Conservation (phyloP, 1,140 invertebrate species). For the Drosophila kurseongensis region DNA sequence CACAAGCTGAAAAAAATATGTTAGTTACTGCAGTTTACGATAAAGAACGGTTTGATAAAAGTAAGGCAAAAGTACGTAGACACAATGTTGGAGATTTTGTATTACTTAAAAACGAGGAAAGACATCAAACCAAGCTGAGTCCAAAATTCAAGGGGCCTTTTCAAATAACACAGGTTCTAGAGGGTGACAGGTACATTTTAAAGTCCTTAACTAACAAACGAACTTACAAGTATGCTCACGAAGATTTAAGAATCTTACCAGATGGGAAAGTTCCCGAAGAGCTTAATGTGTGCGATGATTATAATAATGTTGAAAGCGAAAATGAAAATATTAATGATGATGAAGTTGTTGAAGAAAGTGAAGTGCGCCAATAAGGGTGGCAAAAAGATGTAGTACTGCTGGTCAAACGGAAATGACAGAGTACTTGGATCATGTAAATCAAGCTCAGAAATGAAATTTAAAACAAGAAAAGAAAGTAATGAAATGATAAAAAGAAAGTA, state of each 20-base stretch:
- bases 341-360: not conserved
- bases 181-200: conserved; percentile 4
- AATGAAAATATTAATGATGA: not conserved
- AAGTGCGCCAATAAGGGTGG: conserved; percentile 1
- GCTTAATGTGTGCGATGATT: conserved; percentile 17
- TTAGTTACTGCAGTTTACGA: too few species aligned
- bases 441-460: too few species aligned
- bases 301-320: conserved; percentile 7
- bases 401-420: not conserved
- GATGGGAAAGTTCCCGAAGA: not conserved
- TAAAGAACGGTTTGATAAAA: conserved; percentile 1
- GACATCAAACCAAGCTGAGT: too few species aligned
- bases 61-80: not conserved
- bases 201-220: conserved; percentile 11
- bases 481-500: too few species aligned
- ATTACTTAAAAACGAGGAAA: conserved; percentile 5
- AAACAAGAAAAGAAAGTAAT: too few species aligned
- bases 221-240: too few species aligned
- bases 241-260: too few species aligned
- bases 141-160: too few species aligned
- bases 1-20: too few species aligned
- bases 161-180: not conserved
- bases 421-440: too few species aligned
- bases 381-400: not conserved
- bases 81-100: conserved; percentile 3